Evolutionary conservation across 2,797 vertebrate genomes (phyloP), one percentile per base, ranked within the genome.

Genomic region (Hafferia zeledoni): DNA sequence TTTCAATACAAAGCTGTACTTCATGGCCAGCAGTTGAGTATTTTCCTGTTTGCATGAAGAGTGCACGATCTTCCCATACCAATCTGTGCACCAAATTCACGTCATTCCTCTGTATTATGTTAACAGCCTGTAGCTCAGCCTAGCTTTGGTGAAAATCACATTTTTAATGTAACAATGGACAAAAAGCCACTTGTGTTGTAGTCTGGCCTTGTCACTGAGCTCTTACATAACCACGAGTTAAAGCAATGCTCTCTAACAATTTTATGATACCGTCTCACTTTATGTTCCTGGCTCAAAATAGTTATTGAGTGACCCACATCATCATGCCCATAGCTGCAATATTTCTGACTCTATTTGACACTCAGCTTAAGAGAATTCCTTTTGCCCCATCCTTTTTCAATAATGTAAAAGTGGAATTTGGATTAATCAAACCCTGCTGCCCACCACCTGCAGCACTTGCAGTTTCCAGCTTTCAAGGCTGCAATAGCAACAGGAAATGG

Each of bases 391-490:
- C 82, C 55, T 83, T 87, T 95, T 69, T 77, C 75, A 92, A 67
- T 43, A 55, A 89, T 23, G 35, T 0, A 3, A 88, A 86, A 91
- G 69, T 85, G 92, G 92, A 95, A 96, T 94, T 81, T 81, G 81
- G 68, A 87, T 80, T 90, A 95, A 95, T 96, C 70, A 95, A 90
- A 76, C 61, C 67, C 64, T 59, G 80, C 82, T 93, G 78, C 63
- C 95, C 83, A 83, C 90, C 71, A 52, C 89, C 93, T 93, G 94
- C 89, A 93, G 92, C 95, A 75, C 60, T 91, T 59, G 59, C 43
- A 59, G 64, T 92, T 93, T 96, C 89, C 79, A 87, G 83, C 91
- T 92, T 87, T 93, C 88, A 92, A 65, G 88, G 83, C 87, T 90
- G 59, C 75, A 67, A 59, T 17, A 76, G 80, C 71, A 92, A 71